Conservation (phyloP, 1,140 invertebrate species). For the Listronotus oregonensis region DNA sequence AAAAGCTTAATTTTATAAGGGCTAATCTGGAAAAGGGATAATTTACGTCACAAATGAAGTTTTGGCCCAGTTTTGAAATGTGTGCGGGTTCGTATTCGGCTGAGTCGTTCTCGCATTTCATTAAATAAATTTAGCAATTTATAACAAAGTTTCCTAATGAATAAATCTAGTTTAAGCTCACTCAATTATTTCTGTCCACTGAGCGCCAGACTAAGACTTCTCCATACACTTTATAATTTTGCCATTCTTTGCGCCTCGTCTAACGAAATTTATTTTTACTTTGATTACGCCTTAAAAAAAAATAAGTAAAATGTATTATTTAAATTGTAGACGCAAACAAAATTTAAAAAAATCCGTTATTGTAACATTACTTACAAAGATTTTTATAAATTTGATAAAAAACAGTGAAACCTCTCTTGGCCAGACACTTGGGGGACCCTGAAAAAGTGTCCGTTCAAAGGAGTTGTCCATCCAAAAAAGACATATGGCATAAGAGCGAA, state of each 20-base stretch:
- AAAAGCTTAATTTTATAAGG: not conserved
- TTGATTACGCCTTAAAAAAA: too few relatives aligned
- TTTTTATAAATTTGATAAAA: too few relatives aligned
- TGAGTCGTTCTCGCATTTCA: conserved; percentile 27
- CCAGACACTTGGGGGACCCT: too few relatives aligned
- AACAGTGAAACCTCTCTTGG: too few relatives aligned
- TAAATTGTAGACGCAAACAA: too few relatives aligned
- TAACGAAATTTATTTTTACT: too few relatives aligned
- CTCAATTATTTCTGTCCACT: conserved; percentile 37
- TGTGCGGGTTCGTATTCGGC: conserved; percentile 23
- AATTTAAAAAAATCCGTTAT: too few relatives aligned
- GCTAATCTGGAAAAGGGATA: conserved; percentile 16
- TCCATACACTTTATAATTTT: conserved; percentile 31
- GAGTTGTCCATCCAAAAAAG: too few relatives aligned
- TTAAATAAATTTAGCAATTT: conserved; percentile 38
- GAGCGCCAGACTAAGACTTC: conserved; percentile 26
- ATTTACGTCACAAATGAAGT: conserved; percentile 19
- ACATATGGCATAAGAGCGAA: too few relatives aligned
- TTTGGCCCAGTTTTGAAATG: conserved; percentile 33
- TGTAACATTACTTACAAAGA: too few relatives aligned
- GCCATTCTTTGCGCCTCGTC: conserved; percentile 17
- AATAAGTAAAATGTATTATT: too few relatives aligned
- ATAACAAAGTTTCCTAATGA: conserved; percentile 40
- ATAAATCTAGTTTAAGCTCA: conserved; percentile 40
- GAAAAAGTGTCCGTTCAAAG: too few relatives aligned